Conservation (phyloP, 2,797 vertebrate species). For the Yasuhikotakia modesta region DNA sequence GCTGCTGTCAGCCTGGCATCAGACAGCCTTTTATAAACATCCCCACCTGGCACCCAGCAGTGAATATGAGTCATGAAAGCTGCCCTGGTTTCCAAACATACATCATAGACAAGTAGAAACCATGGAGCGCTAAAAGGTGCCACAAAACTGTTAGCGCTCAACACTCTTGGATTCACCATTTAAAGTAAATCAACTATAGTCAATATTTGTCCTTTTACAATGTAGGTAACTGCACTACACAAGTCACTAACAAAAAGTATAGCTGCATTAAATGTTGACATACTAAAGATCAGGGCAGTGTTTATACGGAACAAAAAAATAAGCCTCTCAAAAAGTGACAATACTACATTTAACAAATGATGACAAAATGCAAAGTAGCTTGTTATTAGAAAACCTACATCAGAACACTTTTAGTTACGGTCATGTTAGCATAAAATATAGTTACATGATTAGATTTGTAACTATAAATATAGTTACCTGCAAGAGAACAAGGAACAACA, state of each 20-base stretch:
- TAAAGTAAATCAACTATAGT: not conserved
- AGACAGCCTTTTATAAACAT: slow-evolving; percentile 53
- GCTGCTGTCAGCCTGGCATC: slow-evolving; percentile 51
- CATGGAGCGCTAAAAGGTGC: slow-evolving; percentile 41
- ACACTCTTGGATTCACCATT: not conserved
- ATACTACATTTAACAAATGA: no score
- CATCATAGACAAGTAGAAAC: slow-evolving; percentile 45
- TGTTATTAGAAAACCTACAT: not conserved
- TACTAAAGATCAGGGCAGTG: no score
- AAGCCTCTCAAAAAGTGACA: no score
- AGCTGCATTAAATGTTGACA: no score
- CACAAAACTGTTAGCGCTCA: slow-evolving; percentile 28
- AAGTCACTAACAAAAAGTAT: no score
- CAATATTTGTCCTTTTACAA: not conserved
- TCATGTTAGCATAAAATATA: no score
- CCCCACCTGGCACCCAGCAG: slow-evolving; percentile 54
- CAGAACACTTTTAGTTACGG: not conserved
- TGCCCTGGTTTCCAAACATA: slow-evolving; percentile 51
- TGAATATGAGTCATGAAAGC: slow-evolving; percentile 56
- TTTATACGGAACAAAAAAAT: no score
- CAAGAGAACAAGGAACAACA: slow-evolving; percentile 79
- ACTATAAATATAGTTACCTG: slow-evolving; percentile 12
- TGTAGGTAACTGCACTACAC: no score
- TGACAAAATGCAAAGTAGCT: no score
- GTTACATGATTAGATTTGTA: not conserved